Conservation (phyloP, 2,888 invertebrate genomes). For the Cylloceria caligata region DNA sequence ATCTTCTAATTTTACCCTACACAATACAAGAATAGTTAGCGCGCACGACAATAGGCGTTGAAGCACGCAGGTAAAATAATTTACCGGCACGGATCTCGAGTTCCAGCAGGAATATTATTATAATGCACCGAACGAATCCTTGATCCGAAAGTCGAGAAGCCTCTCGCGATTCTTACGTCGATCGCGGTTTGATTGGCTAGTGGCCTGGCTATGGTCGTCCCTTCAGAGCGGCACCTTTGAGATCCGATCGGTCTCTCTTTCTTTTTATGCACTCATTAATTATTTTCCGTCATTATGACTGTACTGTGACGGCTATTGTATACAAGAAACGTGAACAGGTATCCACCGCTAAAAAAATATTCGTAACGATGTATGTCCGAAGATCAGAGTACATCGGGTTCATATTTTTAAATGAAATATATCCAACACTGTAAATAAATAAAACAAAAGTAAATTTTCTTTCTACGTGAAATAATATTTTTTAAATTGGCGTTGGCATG, state of each 20-base stretch:
- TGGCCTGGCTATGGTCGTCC: constrained; percentile 61
- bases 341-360: neutral
- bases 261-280: constrained; percentile 76
- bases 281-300: constrained; percentile 80
- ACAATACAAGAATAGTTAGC: neutral
- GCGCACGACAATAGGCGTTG: neutral
- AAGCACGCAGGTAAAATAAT: constrained; percentile 50
- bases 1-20: neutral
- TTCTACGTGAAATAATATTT: too few relatives aligned
- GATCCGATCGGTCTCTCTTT: constrained; percentile 57
- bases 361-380: neutral
- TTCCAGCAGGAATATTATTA: constrained; percentile 52
- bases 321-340: constrained; percentile 6
- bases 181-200: constrained; percentile 72
- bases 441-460: too few relatives aligned
- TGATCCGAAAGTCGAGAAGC: constrained; percentile 42
- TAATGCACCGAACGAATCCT: constrained; percentile 9
- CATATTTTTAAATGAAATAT: too few relatives aligned
- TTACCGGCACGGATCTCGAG: constrained; percentile 43
- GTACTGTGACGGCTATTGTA: constrained; percentile 75
- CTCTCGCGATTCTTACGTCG: constrained; percentile 47
- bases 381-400: neutral
- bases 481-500: neutral
- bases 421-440: too few relatives aligned
- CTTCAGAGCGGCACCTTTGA: constrained; percentile 78